Evolutionary conservation across 2,797 vertebrate genomes (phyloP), one percentile per base, ranked within the genome.

Genomic region (Brachyrhaphis roseni): DNA sequence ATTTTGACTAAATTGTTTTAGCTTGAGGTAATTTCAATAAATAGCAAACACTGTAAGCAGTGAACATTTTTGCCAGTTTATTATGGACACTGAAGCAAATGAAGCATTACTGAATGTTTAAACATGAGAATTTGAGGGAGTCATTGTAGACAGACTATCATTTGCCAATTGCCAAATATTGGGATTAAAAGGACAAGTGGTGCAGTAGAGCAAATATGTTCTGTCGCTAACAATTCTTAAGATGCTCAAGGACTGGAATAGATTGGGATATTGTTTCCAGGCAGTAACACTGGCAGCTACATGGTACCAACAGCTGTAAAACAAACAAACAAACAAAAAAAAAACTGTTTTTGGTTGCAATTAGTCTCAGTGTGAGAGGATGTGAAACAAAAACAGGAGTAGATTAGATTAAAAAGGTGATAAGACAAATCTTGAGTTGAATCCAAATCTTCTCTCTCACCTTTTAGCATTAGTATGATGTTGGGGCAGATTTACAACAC

Each of bases 401-500:
- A 84, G 80, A 86, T 82, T 77, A 90, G 86, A 87, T 80, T 36
- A 78, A 72, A 76, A 75, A 87, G 82, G 72, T 77, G 86, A 91
- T 84, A 83, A 80, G 77, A 86, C 74, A 16, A 53, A 72, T 74
- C 66, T 75, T 84, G 55, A 86, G 75, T 88, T 87, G 80, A 64
- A 84, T 84, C 78, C 84, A 82, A 89, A 85, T 89, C 85, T 73
- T 47, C 71, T 83, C 74, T 77, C 80, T 78, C 82, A 68, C 86
- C 85, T 89, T 84, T 90, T 91, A 85, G 87, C 75, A 85, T 90
- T 79, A 89, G 80, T 68, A 85, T 89, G 86, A 91, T 85, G 84
- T 75, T 83, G 80, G 77, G 86, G 78, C 79, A 92, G 91, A 93
- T 93, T 95, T 92, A 93, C 90, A 82, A 81, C 66, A 6, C 87